phyloP scores from a whole-genome alignment of 2,797 vertebrate species.

The Danio jaintianensis region DNA sequence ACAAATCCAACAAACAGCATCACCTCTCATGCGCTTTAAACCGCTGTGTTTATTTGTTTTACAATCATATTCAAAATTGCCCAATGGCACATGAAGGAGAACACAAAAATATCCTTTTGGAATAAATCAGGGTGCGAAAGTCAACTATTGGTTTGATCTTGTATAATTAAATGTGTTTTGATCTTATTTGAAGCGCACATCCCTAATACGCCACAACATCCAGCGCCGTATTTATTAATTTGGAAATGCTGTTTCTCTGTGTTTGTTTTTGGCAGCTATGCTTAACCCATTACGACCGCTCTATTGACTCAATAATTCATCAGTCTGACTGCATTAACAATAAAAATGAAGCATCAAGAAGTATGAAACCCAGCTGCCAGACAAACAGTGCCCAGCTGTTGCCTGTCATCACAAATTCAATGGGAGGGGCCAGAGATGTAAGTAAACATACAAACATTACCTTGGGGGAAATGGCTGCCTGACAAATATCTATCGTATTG shows the following conservation, averaged over 20 bases:
- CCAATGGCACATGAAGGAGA: not conserved
- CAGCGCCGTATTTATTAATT: not conserved
- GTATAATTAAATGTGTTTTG: not conserved
- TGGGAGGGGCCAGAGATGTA: conserved; percentile 49
- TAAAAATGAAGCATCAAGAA: conserved; percentile 45
- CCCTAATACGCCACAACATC: not conserved
- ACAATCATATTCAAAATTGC: not conserved
- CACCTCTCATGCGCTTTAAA: conserved; percentile 8
- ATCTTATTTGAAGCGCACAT: not conserved
- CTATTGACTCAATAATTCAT: conserved; percentile 42
- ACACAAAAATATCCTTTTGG: not conserved
- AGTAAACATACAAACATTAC: conserved; percentile 42
- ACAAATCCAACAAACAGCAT: conserved; percentile 22
- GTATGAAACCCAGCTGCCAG: conserved; percentile 60
- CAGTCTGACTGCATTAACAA: conserved; percentile 40
- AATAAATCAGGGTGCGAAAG: not conserved
- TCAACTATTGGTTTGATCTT: not conserved
- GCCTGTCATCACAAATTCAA: conserved; percentile 54
- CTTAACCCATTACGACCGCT: conserved; percentile 17
- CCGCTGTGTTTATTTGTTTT: not conserved
- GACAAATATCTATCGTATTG: conserved; percentile 51
- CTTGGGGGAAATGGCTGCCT: conserved; percentile 48
- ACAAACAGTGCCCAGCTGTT: conserved; percentile 64
- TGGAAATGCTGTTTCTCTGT: not conserved
- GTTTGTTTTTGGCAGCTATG: conserved; percentile 20